These are phyloP conservation scores for Eristalis arbustorum DNA, from an alignment of 2,888 invertebrate genomes.

Conservation along the genomic window DNA sequence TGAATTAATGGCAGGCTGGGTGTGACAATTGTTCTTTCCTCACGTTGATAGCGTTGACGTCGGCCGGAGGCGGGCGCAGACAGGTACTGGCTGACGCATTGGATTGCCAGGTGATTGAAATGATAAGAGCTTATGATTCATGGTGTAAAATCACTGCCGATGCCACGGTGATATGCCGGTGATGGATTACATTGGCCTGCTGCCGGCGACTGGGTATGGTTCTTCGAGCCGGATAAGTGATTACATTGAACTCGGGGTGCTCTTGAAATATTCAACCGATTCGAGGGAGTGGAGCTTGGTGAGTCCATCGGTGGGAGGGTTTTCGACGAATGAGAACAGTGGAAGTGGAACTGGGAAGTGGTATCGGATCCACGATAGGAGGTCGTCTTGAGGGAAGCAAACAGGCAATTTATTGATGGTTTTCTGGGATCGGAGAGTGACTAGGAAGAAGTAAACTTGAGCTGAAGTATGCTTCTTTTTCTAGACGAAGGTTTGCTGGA, in stretches of 20 bases:
- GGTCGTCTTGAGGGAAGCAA: too few species aligned
- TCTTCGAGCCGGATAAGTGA: background rate
- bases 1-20: conserved; percentile 49
- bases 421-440: too few species aligned
- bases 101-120: conserved; percentile 46
- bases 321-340: too few species aligned
- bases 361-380: too few species aligned
- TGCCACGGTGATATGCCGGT: background rate
- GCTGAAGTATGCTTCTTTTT: too few species aligned
- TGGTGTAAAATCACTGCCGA: background rate
- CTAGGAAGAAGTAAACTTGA: too few species aligned
- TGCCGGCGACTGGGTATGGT: background rate
- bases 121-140: conserved; percentile 48
- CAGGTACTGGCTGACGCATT: background rate
- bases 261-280: background rate
- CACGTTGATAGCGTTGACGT: background rate
- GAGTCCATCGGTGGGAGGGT: too few species aligned
- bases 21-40: conserved; percentile 40
- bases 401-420: too few species aligned
- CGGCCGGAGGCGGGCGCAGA: background rate
- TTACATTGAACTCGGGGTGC: background rate
- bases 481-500: too few species aligned
- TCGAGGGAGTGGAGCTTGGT: too few species aligned
- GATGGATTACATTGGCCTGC: background rate
- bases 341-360: too few species aligned